Evolutionary conservation across 2,888 invertebrate genomes (phyloP).

Genomic region (Athalia cordata): DNA sequence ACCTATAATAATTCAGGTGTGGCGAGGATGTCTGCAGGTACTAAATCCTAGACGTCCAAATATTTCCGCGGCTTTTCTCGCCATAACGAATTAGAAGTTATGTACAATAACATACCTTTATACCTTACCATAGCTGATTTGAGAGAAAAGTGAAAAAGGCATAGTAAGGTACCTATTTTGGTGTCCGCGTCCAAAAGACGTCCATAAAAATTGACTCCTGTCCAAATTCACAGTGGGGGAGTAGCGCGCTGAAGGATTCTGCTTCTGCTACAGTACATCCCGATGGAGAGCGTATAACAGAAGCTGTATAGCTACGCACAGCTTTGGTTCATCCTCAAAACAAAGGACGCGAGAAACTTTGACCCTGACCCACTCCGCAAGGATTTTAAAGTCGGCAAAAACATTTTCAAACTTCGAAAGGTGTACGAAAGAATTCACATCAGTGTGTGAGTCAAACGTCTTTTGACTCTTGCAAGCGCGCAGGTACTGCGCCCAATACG

Average conservation of each 20-base stretch:
- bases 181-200: not conserved
- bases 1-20: too few relatives aligned
- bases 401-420: not conserved
- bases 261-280: not conserved
- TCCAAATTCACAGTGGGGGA: slow-evolving; percentile 35
- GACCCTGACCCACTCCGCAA: slow-evolving; percentile 31
- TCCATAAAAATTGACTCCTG: slow-evolving; percentile 45
- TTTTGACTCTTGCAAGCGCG: too few relatives aligned
- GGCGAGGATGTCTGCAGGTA: not conserved
- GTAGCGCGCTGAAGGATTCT: not conserved
- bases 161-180: too few relatives aligned
- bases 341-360: slow-evolving; percentile 9
- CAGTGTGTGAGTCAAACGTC: not conserved
- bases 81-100: slow-evolving; percentile 7
- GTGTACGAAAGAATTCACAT: not conserved
- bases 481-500: not conserved
- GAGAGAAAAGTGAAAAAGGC: too few relatives aligned
- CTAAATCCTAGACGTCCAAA: slow-evolving; percentile 27
- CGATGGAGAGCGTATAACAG: not conserved
- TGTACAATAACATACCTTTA: too few relatives aligned
- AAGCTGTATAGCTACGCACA: not conserved
- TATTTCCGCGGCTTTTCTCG: slow-evolving; percentile 33
- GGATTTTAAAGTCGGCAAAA: slow-evolving; percentile 19
- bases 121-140: too few relatives aligned
- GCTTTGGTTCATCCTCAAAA: not conserved